Evolutionary conservation across 2,113 vertebrate genomes (phyloP).

Genomic region (Oreochromis aureus): DNA sequence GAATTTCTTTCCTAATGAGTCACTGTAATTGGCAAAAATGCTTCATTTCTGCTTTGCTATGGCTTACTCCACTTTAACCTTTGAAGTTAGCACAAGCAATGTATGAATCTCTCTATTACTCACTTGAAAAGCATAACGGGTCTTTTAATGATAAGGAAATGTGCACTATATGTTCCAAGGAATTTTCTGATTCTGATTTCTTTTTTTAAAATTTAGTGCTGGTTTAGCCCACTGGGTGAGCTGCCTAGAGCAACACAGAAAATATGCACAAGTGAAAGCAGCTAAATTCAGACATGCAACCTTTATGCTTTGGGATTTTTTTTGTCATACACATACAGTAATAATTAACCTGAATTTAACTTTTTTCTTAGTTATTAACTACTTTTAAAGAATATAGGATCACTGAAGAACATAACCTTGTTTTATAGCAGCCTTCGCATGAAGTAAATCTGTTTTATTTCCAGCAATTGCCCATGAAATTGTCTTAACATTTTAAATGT

Average conservation of each 20-base stretch:
- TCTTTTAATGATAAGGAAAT: background rate
- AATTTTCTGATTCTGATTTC: background rate
- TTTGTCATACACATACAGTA: background rate
- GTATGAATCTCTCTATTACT: background rate
- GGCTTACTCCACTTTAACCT: background rate
- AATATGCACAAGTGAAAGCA: background rate
- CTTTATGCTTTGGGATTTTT: background rate
- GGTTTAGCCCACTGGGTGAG: background rate
- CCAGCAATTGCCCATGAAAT: background rate
- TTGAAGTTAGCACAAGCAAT: background rate
- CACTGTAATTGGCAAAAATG: conserved; percentile 48
- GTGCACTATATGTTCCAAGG: background rate
- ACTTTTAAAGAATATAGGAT: background rate
- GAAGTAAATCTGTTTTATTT: background rate
- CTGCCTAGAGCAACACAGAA: background rate
- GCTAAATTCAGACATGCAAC: background rate
- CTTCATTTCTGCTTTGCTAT: conserved; percentile 18
- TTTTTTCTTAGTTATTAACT: background rate
- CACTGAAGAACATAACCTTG: background rate
- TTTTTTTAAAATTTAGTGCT: background rate
- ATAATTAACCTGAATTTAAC: background rate
- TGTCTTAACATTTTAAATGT: background rate
- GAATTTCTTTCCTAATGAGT: conserved; percentile 61
- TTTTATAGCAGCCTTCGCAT: background rate
- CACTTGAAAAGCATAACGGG: background rate